Evolutionary conservation across 2,888 invertebrate genomes (phyloP).

Genomic region (Criorhina ranunculi): DNA sequence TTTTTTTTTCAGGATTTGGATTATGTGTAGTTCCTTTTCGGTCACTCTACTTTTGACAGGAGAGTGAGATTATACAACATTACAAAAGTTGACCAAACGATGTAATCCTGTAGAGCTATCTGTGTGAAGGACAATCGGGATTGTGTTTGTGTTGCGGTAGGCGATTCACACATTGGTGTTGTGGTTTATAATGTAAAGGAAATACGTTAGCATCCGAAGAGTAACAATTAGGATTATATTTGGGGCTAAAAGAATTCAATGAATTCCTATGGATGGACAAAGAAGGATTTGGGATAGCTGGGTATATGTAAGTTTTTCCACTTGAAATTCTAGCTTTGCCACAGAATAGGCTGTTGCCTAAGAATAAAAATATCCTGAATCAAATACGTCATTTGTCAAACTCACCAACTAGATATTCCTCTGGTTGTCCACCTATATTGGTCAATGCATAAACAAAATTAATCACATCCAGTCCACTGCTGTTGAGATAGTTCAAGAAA

Average conservation of each 20-base stretch:
- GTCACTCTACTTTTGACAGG: constrained; percentile 18
- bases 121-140: constrained; percentile 27
- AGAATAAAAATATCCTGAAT: neutral
- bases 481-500: constrained; percentile 81
- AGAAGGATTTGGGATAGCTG: neutral
- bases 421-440: constrained; percentile 78
- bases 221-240: constrained; percentile 62
- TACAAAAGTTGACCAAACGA: constrained; percentile 68
- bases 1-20: constrained; percentile 65
- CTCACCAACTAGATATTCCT: constrained; percentile 34
- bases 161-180: constrained; percentile 14
- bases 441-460: constrained; percentile 79
- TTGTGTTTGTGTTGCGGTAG: constrained; percentile 57
- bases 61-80: constrained; percentile 61
- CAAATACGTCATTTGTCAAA: neutral
- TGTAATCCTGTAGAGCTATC: constrained; percentile 58
- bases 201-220: constrained; percentile 22
- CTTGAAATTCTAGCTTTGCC: no score
- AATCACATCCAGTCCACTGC: constrained; percentile 82
- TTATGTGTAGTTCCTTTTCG: constrained; percentile 57
- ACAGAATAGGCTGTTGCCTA: no score
- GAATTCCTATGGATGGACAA: neutral
- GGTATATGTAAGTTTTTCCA: neutral
- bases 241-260: constrained; percentile 42
- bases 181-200: constrained; percentile 23